Conservation (phyloP, 2,888 invertebrate species). For the Acanthococcus lagerstroemiae region DNA sequence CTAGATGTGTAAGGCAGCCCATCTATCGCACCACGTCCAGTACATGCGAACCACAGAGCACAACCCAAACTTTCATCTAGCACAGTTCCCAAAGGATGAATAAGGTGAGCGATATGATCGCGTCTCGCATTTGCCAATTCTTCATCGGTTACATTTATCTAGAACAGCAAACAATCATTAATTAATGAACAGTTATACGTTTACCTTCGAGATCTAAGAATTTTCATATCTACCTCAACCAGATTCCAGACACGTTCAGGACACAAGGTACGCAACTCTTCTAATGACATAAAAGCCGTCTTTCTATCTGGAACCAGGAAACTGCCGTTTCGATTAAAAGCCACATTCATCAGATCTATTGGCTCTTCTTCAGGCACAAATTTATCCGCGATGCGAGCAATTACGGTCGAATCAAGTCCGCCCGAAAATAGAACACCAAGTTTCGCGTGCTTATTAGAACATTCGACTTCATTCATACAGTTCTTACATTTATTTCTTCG, state of each 20-base stretch:
- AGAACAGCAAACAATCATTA: conserved; percentile 34
- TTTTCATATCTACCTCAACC: conserved; percentile 52
- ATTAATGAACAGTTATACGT: too few relatives aligned
- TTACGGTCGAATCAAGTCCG: conserved; percentile 87
- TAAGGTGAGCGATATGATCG: conserved; percentile 58
- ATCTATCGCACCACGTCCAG: conserved; percentile 50
- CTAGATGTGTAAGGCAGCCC: conserved; percentile 46
- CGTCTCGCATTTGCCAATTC: conserved; percentile 53
- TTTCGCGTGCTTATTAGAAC: conserved; percentile 51
- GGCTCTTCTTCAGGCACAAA: conserved; percentile 53
- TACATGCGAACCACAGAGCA: conserved; percentile 92
- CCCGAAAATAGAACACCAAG: conserved; percentile 87
- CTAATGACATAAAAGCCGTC: conserved; percentile 60
- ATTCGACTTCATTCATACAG: conserved; percentile 43
- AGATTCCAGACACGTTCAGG: conserved; percentile 73
- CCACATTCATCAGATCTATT: conserved; percentile 91
- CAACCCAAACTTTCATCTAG: conserved; percentile 93
- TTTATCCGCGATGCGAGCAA: conserved; percentile 69
- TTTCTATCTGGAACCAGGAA: conserved; percentile 69
- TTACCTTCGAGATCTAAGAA: too few relatives aligned
- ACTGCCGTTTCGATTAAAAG: conserved; percentile 50
- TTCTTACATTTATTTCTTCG: conserved; percentile 54
- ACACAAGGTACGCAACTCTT: conserved; percentile 58
- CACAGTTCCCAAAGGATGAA: conserved; percentile 76
- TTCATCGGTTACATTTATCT: conserved; percentile 57